Percentiles rank a stretch among this genome's conserved stretches.
These are phyloP conservation scores for Porites rus DNA, from an alignment of 92 coral and sea anemone genomes.

Conservation along the genomic window DNA sequence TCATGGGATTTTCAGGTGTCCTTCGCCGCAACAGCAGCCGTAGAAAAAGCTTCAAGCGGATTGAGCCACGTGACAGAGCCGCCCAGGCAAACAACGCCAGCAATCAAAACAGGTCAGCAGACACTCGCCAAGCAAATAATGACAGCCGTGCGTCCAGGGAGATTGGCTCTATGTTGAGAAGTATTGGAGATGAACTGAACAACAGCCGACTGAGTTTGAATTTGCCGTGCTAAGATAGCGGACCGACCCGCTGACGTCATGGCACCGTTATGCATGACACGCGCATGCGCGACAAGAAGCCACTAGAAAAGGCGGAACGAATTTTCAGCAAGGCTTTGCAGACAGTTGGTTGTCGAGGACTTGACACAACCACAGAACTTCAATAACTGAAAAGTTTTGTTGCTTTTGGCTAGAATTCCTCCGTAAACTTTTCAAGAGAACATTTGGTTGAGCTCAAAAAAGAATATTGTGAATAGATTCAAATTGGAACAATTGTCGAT, in stretches of 20 bases:
- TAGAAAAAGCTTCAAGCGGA: conserved; percentile 87
- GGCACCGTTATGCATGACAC: background rate
- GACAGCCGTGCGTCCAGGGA: conserved; percentile 84
- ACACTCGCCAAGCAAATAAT: conserved; percentile 58
- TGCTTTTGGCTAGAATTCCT: background rate
- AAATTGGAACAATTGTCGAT: no score
- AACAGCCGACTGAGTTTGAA: conserved; percentile 87
- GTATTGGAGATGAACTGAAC: conserved; percentile 92
- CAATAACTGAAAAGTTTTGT: background rate
- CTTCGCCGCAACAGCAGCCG: conserved; percentile 97
- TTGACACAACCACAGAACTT: background rate
- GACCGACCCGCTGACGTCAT: background rate
- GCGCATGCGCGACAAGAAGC: conserved; percentile 1
- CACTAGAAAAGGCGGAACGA: background rate
- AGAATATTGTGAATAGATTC: no score
- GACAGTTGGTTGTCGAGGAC: background rate
- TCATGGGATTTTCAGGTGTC: conserved; percentile 87
- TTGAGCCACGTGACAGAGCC: conserved; percentile 87
- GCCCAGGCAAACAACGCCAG: conserved; percentile 62
- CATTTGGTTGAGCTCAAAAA: background rate
- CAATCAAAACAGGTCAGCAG: conserved; percentile 69
- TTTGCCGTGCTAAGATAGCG: conserved; percentile 44
- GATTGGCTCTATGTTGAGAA: conserved; percentile 89
- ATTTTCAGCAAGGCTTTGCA: background rate
- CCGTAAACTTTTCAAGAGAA: background rate